phyloP scores from a whole-genome alignment of 2,113 vertebrate species.

The Scomber scombrus region DNA sequence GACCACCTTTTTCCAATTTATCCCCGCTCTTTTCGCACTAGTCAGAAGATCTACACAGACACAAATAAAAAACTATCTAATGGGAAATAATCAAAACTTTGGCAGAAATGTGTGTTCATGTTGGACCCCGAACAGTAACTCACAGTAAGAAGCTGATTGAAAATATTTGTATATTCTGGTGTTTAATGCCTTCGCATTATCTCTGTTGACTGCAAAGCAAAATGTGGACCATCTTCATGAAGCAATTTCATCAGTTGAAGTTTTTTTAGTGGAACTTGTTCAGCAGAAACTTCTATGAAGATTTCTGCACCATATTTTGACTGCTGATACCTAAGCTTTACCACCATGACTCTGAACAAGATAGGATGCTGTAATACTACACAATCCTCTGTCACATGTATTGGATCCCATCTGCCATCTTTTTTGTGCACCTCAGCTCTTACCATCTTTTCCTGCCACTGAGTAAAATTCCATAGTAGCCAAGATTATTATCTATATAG shows the following conservation, averaged over 20 bases:
- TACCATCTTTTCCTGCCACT: constrained; percentile 6
- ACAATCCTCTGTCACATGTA: constrained; percentile 59
- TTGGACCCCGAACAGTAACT: no score
- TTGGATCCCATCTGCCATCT: constrained; percentile 40
- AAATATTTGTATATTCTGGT: no score
- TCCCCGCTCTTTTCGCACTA: no score
- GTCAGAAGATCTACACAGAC: no score
- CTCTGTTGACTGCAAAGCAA: not conserved
- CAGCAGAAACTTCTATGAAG: constrained; percentile 26
- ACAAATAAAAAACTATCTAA: no score
- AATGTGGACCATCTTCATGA: not conserved
- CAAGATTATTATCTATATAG: constrained; percentile 66
- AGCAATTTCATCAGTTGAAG: not conserved
- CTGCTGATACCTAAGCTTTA: constrained; percentile 36
- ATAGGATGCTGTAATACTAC: constrained; percentile 45
- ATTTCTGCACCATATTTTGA: constrained; percentile 44
- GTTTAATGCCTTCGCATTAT: not conserved
- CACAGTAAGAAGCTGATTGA: no score
- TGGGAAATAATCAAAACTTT: no score
- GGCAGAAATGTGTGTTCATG: no score
- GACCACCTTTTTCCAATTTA: no score
- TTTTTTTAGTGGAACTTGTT: not conserved
- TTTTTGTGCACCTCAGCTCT: constrained; percentile 33
- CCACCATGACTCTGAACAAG: constrained; percentile 57
- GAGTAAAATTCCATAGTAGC: constrained; percentile 62